Evolutionary conservation across 30 jellyfish, hydroid and myxozoan species (phyloP), one percentile per base, ranked within the genome.

Genomic region (Aurelia aurita): DNA sequence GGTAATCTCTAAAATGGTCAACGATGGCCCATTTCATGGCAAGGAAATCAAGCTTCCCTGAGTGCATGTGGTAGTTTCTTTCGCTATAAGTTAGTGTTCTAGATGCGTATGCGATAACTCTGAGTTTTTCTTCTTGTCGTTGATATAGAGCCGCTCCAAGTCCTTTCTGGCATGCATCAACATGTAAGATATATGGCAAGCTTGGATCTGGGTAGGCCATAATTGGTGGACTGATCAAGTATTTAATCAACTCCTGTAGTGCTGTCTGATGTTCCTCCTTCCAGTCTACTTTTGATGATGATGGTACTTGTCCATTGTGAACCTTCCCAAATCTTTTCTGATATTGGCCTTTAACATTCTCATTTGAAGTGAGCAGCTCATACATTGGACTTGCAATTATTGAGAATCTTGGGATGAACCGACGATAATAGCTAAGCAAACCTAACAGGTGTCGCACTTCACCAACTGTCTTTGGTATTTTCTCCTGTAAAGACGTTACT

Each of bases 11-110:
- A 39, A 84, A 72, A 20, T 70, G 73, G 25, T 71, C 88, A 35
- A 39, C 54, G 28, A 74, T 62, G 77, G 95, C 87, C 89, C 95
- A 85, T 63, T 59, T 85, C 84, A 85, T 18, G 22, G 95, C 83
- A 35, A 72, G 95, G 43, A 85, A 72, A 77, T 85, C 95, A 85
- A 71, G 78, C 51, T 85, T 72, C 47, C 88, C 84, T 21, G 80
- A 26, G 46, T 82, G 92, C 86, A 82, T 43, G 66, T 82, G 77
- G 32, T 72, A 72, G 53, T 60, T 85, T 72, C 79, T 72, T 47
- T 35, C 47, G 5, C 47, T 35, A 35, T 12, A 12, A 35, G 47
- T 35, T 35, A 35, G 47, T 2, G 6, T 35, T 58, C 86, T 53
- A 1, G 92, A 82, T 44, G 69, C 92, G 46, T 68, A 82, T 31